These are phyloP conservation scores for Macquaria ambigua DNA, from an alignment of 2,113 vertebrate genomes.

Conservation along the genomic window DNA sequence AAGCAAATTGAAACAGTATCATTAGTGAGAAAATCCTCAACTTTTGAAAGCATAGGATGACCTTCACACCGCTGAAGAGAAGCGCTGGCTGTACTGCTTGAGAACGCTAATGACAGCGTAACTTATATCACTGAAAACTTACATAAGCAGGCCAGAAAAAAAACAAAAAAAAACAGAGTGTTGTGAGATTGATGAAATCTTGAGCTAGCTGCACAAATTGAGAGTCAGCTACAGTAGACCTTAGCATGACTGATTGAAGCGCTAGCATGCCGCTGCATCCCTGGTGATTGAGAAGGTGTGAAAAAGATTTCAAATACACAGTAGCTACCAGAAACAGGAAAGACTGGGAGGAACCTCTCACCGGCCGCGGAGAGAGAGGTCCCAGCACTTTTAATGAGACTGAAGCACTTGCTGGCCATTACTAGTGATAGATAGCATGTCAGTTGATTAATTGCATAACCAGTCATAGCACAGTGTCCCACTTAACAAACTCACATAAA, in stretches of 20 bases:
- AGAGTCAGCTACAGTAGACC: constrained; percentile 18
- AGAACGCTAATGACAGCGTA: not conserved
- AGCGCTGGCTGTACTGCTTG: not conserved
- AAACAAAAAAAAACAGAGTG: no score
- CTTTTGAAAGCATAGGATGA: constrained; percentile 4
- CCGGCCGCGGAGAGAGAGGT: not conserved
- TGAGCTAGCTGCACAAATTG: constrained; percentile 50
- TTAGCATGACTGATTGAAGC: constrained; percentile 49
- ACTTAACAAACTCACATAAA: not conserved
- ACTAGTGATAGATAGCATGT: not conserved
- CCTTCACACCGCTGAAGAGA: constrained; percentile 6
- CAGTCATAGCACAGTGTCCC: not conserved
- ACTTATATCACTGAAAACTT: not conserved
- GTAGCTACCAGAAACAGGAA: not conserved
- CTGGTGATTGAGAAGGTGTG: constrained; percentile 5
- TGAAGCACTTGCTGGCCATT: not conserved
- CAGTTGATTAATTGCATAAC: not conserved
- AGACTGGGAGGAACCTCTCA: not conserved
- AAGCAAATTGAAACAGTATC: constrained; percentile 1
- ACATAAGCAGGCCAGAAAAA: not conserved
- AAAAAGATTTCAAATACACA: constrained; percentile 7
- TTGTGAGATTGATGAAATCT: constrained; percentile 27
- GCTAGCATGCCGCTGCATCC: not conserved
- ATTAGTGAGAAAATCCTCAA: constrained; percentile 2
- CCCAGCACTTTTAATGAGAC: not conserved